These are phyloP conservation scores for Pangasius krempfi DNA, from an alignment of 2,797 vertebrate species.

Conservation along the genomic window DNA sequence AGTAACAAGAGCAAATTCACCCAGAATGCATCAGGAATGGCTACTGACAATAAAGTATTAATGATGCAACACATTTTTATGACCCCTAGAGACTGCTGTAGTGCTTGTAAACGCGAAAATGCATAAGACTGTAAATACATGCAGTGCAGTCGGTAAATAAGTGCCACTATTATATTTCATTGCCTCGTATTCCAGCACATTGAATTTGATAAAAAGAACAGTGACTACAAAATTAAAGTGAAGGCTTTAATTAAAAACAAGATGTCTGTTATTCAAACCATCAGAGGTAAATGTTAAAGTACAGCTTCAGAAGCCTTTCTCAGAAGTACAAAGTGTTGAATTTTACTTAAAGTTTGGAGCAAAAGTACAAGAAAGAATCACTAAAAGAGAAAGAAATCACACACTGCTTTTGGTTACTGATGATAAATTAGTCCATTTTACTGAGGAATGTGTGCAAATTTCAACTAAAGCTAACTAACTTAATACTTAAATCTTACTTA, in stretches of 20 bases:
- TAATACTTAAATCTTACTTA: background rate
- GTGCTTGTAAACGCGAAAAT: background rate
- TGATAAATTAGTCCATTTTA: background rate
- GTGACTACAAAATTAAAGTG: background rate
- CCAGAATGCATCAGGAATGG: background rate
- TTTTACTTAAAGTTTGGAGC: background rate
- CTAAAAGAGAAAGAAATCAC: background rate
- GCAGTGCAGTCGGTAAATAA: background rate
- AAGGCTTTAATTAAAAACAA: background rate
- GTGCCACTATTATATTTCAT: background rate
- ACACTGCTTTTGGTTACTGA: background rate
- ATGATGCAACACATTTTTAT: slow-evolving; percentile 29
- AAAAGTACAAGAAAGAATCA: background rate
- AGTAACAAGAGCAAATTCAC: slow-evolving; percentile 6
- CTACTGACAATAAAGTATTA: slow-evolving; percentile 27
- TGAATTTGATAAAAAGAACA: background rate
- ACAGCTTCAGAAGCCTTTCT: background rate
- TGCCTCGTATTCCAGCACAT: background rate
- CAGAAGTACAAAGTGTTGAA: background rate
- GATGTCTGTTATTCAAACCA: background rate
- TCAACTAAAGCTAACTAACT: background rate
- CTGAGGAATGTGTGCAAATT: background rate
- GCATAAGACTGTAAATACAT: slow-evolving; percentile 5
- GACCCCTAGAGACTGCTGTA: slow-evolving; percentile 17
- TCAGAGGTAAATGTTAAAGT: background rate